A percentile compares a stretch with the other conserved stretches of the same genome.
These are phyloP conservation scores for Congeria kusceri DNA, from an alignment of 2,888 invertebrate species.

Conservation along the genomic window DNA sequence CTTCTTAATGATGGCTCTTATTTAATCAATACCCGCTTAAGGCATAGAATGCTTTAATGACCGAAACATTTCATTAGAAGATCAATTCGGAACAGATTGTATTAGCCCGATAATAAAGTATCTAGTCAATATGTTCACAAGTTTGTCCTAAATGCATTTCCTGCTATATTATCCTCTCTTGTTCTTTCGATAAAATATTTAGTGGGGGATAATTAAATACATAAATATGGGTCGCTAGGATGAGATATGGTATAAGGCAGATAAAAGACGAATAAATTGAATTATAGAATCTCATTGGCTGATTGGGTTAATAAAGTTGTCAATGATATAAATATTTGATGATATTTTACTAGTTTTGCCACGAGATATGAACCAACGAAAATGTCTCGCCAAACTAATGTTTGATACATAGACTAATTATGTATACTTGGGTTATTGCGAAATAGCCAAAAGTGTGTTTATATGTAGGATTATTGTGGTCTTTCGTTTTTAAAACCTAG, in stretches of 20 bases:
- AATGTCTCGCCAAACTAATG: too few species aligned
- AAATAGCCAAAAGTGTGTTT: too few species aligned
- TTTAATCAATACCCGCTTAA: conserved; percentile 35
- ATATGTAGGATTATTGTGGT: too few species aligned
- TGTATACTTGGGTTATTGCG: too few species aligned
- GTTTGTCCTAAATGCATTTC: conserved; percentile 19
- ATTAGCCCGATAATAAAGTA: conserved; percentile 21
- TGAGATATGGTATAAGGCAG: conserved; percentile 22
- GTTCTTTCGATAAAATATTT: conserved; percentile 56
- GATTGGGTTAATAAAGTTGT: conserved; percentile 46
- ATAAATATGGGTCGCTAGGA: conserved; percentile 52
- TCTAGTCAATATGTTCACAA: conserved; percentile 45
- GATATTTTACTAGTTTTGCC: conserved; percentile 37
- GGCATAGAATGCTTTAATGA: conserved; percentile 33
- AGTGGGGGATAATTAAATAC: conserved; percentile 59
- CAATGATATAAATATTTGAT: conserved; percentile 57
- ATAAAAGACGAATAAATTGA: conserved; percentile 59
- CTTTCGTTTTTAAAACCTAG: too few species aligned
- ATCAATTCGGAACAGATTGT: conserved; percentile 23
- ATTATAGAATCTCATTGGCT: conserved; percentile 47
- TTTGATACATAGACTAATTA: too few species aligned
- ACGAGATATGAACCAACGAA: too few species aligned
- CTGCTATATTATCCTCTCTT: conserved; percentile 50
- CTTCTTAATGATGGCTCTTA: background rate
- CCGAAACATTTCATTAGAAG: conserved; percentile 19